A percentile compares a stretch with the other conserved stretches of the same genome.
Evolutionary conservation across 2,113 vertebrate species (phyloP).

Genomic region (Diphyllodes magnificus): DNA sequence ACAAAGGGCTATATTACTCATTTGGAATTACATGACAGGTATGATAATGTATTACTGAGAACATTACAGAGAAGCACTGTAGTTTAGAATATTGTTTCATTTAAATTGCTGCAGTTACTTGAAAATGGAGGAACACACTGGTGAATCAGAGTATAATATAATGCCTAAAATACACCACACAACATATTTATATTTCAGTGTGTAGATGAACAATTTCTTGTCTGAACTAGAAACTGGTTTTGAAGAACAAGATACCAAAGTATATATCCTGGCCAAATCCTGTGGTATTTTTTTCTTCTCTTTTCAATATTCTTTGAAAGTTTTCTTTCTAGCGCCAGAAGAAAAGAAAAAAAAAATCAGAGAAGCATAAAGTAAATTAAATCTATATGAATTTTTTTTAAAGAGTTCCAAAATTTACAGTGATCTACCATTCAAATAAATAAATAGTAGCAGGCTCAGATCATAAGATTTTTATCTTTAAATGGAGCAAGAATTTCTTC

Average conservation of each 20-base stretch:
- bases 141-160: background rate
- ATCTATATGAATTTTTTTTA: background rate
- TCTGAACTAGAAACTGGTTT: background rate
- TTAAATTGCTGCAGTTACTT: background rate
- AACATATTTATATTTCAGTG: background rate
- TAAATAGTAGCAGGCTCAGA: background rate
- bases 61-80: background rate
- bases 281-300: background rate
- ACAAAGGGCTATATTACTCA: background rate
- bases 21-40: background rate
- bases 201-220: background rate
- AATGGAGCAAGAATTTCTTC: background rate
- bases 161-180: background rate
- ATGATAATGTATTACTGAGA: background rate
- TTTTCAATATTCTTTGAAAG: background rate
- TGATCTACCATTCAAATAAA: background rate
- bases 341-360: background rate
- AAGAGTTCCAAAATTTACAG: background rate
- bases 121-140: fast-evolving
- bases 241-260: background rate
- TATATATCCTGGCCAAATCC: background rate
- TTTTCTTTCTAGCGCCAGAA: background rate
- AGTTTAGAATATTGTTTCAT: background rate
- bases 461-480: background rate
- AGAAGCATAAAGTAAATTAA: background rate